Conservation (phyloP, 1,140 invertebrate genomes). For the Sesamia nonagrioides region DNA sequence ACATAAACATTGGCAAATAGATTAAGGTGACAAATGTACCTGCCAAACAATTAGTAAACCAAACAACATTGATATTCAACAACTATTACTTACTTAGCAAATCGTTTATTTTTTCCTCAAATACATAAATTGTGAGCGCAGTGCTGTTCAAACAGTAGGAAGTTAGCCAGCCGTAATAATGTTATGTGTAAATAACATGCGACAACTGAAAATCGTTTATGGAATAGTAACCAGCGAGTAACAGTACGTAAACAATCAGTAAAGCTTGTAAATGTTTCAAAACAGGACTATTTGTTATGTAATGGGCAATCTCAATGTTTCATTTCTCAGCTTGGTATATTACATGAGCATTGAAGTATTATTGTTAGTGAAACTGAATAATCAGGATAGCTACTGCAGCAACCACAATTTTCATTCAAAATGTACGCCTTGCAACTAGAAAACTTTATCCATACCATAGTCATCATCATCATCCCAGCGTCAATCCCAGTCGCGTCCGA, state of each 20-base stretch:
- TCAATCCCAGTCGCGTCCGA: too few relatives aligned
- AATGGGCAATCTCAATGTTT: slow-evolving; percentile 5
- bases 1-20: neutral
- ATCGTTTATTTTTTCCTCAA: slow-evolving; percentile 26
- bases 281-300: slow-evolving; percentile 6
- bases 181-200: slow-evolving; percentile 21
- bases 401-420: neutral
- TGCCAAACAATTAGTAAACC: slow-evolving; percentile 3
- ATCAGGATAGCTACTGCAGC: neutral
- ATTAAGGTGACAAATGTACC: slow-evolving; percentile 22
- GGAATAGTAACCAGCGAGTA: slow-evolving; percentile 21
- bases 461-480: too few relatives aligned
- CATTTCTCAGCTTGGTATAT: neutral
- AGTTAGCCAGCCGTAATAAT: neutral
- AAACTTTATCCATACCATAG: too few relatives aligned
- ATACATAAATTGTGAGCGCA: slow-evolving; percentile 24
- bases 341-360: neutral
- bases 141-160: slow-evolving; percentile 11
- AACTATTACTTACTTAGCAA: slow-evolving; percentile 11
- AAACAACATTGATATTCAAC: slow-evolving; percentile 1
- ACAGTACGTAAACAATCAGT: slow-evolving; percentile 40
- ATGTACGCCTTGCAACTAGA: neutral
- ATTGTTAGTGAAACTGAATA: slow-evolving; percentile 2
- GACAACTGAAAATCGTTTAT: slow-evolving; percentile 35
- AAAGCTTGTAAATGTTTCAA: slow-evolving; percentile 35